Conservation (phyloP, 2,888 invertebrate species). For the Thereva unica region DNA sequence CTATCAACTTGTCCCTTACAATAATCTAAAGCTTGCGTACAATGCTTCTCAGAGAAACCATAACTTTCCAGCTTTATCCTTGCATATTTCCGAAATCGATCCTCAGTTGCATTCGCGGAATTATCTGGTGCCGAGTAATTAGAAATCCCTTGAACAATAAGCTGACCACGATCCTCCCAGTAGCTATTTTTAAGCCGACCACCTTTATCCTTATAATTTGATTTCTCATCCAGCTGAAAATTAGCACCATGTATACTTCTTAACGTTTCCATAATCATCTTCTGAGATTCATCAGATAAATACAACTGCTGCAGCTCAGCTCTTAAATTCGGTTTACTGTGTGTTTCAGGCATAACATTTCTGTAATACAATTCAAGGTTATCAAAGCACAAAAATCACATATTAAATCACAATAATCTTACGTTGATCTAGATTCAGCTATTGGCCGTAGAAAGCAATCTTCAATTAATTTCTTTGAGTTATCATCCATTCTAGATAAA, state of each 20-base stretch:
- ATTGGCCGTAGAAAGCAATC: constrained; percentile 68
- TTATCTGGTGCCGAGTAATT: constrained; percentile 68
- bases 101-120: constrained; percentile 60
- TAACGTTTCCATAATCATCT: constrained; percentile 73
- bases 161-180: constrained; percentile 77
- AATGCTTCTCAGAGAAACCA: constrained; percentile 75
- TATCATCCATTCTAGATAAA: constrained; percentile 61
- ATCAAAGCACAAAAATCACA: no score
- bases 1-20: constrained; percentile 72
- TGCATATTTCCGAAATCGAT: constrained; percentile 72
- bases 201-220: constrained; percentile 69
- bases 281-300: constrained; percentile 70
- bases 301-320: constrained; percentile 76
- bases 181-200: constrained; percentile 70
- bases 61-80: constrained; percentile 73
- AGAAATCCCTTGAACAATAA: constrained; percentile 66
- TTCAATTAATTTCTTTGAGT: constrained; percentile 63
- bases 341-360: constrained; percentile 55
- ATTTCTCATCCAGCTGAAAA: constrained; percentile 63
- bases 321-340: constrained; percentile 64
- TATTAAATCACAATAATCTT: no score
- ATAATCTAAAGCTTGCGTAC: constrained; percentile 72
- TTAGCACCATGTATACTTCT: constrained; percentile 75
- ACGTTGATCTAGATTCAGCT: no score
- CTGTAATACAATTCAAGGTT: constrained; percentile 42